Evolutionary conservation across 2,113 vertebrate genomes (phyloP).

Genomic region (Rostratula benghalensis): DNA sequence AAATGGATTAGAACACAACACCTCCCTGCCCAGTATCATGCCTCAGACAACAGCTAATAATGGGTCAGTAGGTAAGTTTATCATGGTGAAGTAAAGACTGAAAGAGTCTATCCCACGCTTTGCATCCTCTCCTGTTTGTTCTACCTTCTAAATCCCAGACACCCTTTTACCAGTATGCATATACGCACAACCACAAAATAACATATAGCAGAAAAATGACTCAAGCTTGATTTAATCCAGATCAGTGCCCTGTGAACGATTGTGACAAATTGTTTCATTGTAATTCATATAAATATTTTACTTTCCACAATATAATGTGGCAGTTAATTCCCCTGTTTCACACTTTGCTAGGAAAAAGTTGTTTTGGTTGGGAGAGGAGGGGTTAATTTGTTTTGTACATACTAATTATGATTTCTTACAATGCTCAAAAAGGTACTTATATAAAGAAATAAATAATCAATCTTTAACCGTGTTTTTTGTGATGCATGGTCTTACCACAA

Average conservation of each 20-base stretch:
- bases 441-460: background rate
- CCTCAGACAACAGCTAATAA: background rate
- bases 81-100: background rate
- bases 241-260: background rate
- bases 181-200: background rate
- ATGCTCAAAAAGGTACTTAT: background rate
- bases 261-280: background rate
- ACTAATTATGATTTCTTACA: background rate
- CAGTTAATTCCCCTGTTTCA: background rate
- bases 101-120: background rate
- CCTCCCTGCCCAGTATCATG: background rate
- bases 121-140: background rate
- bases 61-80: background rate
- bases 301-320: background rate
- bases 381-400: background rate
- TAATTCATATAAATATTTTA: background rate
- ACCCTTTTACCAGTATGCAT: rapidly evolving
- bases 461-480: background rate
- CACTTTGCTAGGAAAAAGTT: background rate
- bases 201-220: background rate
- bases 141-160: background rate
- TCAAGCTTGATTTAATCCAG: background rate
- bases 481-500: background rate
- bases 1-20: background rate
- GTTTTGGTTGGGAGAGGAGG: rapidly evolving